phyloP scores from a whole-genome alignment of 2,888 invertebrate species.

The Xanthostigma xanthostigma region DNA sequence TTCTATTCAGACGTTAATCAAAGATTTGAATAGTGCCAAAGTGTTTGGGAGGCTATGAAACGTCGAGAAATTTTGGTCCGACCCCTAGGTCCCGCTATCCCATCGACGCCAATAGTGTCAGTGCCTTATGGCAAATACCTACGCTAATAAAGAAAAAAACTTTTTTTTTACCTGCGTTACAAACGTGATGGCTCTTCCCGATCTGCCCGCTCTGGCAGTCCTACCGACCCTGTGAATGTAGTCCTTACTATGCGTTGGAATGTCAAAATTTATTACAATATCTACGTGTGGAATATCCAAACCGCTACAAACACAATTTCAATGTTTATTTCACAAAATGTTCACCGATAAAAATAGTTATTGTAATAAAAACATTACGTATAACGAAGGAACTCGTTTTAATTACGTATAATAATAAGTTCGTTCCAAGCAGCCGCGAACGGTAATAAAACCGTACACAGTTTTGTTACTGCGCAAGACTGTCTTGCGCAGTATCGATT shows the following conservation, averaged over 20 bases:
- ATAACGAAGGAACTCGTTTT: neutral
- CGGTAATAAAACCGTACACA: no score
- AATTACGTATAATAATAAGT: neutral
- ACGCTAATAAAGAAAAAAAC: no score
- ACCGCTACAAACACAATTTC: conserved; percentile 45
- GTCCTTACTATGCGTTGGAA: conserved; percentile 96
- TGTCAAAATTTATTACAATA: conserved; percentile 93
- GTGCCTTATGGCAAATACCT: no score
- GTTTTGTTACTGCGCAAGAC: no score
- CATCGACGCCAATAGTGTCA: no score
- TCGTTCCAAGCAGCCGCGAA: no score
- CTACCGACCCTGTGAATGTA: conserved; percentile 97
- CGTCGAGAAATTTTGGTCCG: no score
- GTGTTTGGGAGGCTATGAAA: no score
- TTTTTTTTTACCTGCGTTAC: conserved; percentile 59
- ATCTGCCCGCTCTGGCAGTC: conserved; percentile 88
- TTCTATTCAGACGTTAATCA: no score
- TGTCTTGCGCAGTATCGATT: no score
- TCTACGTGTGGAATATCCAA: conserved; percentile 98
- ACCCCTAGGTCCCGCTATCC: no score
- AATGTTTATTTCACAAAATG: neutral
- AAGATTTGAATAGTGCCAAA: no score
- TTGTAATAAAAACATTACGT: neutral
- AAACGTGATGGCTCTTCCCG: conserved; percentile 89
- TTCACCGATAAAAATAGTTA: neutral